Percentiles rank a stretch among this genome's conserved stretches.
Evolutionary conservation across 1,140 invertebrate genomes (phyloP).

Genomic region (Dinothrombium tinctorium): DNA sequence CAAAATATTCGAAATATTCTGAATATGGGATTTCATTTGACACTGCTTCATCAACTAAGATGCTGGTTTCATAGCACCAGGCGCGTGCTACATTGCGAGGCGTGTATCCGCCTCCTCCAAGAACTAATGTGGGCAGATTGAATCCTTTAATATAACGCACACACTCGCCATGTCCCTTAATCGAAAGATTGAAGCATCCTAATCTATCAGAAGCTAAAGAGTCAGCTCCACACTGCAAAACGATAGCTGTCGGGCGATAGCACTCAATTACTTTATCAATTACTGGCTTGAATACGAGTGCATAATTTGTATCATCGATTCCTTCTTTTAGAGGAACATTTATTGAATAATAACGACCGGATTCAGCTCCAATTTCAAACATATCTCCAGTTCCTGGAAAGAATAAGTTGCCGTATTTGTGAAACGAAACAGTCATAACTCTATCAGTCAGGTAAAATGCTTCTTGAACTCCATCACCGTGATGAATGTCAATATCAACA

Average conservation of each 20-base stretch:
- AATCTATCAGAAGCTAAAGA: conserved; percentile 81
- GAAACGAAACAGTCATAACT: conserved; percentile 98
- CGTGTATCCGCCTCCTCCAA: conserved; percentile 93
- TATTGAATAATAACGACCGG: conserved; percentile 78
- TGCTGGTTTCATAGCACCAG: conserved; percentile 96
- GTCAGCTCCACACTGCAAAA: conserved; percentile 93
- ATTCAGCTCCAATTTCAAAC: conserved; percentile 85
- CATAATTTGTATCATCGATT: conserved; percentile 66
- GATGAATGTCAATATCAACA: conserved; percentile 98
- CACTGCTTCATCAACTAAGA: conserved; percentile 70
- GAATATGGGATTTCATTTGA: conserved; percentile 65
- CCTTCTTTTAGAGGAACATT: conserved; percentile 92
- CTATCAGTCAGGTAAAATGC: conserved; percentile 95
- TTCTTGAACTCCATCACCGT: conserved; percentile 97
- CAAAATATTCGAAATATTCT: conserved; percentile 86
- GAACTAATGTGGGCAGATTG: conserved; percentile 73
- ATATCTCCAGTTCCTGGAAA: conserved; percentile 81
- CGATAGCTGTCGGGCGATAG: conserved; percentile 86
- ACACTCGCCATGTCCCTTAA: conserved; percentile 79
- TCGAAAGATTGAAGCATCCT: conserved; percentile 65
- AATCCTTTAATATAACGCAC: conserved; percentile 86
- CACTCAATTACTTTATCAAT: conserved; percentile 86
- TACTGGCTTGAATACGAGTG: conserved; percentile 77
- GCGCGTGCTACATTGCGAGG: conserved; percentile 89
- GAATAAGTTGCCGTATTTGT: conserved; percentile 95